These are phyloP conservation scores for Cylindroiulus punctatus DNA, from an alignment of 2,888 invertebrate genomes.

Conservation along the genomic window DNA sequence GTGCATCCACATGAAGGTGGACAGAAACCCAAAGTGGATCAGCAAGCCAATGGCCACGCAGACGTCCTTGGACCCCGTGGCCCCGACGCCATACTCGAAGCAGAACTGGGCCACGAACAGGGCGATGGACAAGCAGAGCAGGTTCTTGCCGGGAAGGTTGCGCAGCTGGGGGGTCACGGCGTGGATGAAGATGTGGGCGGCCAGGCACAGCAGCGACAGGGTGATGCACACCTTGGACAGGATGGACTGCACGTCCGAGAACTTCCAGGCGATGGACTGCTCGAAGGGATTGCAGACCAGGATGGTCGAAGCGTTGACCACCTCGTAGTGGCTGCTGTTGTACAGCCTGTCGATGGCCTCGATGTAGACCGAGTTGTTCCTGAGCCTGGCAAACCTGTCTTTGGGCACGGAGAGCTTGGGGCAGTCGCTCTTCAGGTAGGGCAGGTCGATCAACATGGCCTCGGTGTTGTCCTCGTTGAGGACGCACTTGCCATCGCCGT, in stretches of 20 bases:
- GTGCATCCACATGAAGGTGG: conserved; percentile 68
- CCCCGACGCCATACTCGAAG: conserved; percentile 61
- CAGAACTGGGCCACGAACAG: conserved; percentile 66
- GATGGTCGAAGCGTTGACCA: conserved; percentile 60
- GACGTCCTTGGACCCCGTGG: conserved; percentile 51
- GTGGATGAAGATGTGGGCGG: conserved; percentile 64
- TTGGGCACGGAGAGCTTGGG: conserved; percentile 59
- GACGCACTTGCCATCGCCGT: conserved; percentile 42
- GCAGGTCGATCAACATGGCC: conserved; percentile 59
- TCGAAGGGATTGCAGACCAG: conserved; percentile 60
- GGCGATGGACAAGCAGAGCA: conserved; percentile 65
- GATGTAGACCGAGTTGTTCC: conserved; percentile 60
- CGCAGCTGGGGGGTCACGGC: conserved; percentile 59
- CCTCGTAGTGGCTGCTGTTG: conserved; percentile 60
- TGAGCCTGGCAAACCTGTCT: conserved; percentile 58
- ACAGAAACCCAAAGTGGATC: conserved; percentile 66
- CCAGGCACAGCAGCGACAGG: conserved; percentile 64
- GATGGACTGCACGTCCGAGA: conserved; percentile 61
- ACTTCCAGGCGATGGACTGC: conserved; percentile 52
- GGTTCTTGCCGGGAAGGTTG: conserved; percentile 66
- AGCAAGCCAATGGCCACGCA: conserved; percentile 62
- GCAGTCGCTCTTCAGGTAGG: conserved; percentile 59
- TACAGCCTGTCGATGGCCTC: conserved; percentile 58
- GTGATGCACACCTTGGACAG: conserved; percentile 64
- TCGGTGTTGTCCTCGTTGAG: neutral